phyloP scores from a whole-genome alignment of 2,797 vertebrate genomes.

The Clarias pachynema region DNA sequence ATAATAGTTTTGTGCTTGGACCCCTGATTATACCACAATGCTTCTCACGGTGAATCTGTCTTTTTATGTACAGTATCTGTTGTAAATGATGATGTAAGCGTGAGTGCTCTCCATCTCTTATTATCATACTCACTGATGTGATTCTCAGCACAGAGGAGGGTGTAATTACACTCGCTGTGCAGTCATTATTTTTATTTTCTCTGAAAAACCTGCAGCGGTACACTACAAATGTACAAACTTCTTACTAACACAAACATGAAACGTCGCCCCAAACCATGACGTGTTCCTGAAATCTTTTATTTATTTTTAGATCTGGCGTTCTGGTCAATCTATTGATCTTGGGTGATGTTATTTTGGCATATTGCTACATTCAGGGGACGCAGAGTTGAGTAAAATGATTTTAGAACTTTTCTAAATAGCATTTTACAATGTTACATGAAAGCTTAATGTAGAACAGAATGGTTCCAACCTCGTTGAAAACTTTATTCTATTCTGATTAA shows the following conservation, averaged over 20 bases:
- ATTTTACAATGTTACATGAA: background rate
- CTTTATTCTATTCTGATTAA: too few relatives aligned
- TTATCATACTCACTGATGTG: background rate
- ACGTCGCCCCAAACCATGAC: background rate
- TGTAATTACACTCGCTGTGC: constrained; percentile 5
- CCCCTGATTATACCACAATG: background rate
- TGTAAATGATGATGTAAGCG: background rate
- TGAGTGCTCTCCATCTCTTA: background rate
- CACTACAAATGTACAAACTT: background rate
- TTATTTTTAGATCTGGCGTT: background rate
- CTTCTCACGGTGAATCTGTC: background rate
- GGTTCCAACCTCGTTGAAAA: background rate
- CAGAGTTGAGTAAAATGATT: background rate
- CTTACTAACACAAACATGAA: background rate
- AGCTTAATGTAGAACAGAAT: background rate
- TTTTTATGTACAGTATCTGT: background rate
- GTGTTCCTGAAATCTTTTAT: background rate
- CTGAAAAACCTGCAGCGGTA: background rate
- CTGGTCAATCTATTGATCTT: background rate
- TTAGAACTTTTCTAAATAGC: background rate
- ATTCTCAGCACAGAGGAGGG: background rate
- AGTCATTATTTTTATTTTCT: background rate
- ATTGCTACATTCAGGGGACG: background rate
- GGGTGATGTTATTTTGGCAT: background rate
- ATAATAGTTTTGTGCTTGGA: background rate